A percentile compares a stretch with the other conserved stretches of the same genome.
Evolutionary conservation across 2,797 vertebrate genomes (phyloP).

Genomic region (Iguana delicatissima): DNA sequence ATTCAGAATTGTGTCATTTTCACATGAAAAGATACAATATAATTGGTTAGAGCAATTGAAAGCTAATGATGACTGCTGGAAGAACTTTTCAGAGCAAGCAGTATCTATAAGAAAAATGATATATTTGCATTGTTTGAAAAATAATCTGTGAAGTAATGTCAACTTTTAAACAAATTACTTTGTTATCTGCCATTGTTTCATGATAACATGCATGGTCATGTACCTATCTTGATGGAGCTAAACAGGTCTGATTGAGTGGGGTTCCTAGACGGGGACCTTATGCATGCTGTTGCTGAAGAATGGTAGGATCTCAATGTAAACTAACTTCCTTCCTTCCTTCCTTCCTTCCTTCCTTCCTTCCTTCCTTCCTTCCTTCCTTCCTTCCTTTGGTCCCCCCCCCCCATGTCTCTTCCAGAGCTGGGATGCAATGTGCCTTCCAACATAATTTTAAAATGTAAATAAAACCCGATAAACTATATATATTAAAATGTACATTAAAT

Average conservation of each 20-base stretch:
- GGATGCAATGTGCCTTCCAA: too few relatives aligned
- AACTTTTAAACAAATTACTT: neutral
- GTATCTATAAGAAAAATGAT: neutral
- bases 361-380: too few relatives aligned
- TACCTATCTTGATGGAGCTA: neutral
- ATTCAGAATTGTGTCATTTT: constrained; percentile 8
- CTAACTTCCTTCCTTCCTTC: neutral
- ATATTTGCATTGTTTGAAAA: neutral
- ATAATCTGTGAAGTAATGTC: neutral
- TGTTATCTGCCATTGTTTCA: neutral
- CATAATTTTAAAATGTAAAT: too few relatives aligned
- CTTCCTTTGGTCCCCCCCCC: too few relatives aligned
- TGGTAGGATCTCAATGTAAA: too few relatives aligned
- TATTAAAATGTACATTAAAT: too few relatives aligned
- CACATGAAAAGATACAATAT: neutral
- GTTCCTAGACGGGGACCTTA: neutral
- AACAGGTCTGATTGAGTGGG: neutral
- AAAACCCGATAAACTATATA: too few relatives aligned
- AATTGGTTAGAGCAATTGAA: neutral
- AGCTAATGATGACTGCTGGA: neutral
- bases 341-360: too few relatives aligned
- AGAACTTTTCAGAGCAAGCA: neutral
- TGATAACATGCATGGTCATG: neutral
- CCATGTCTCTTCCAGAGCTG: too few relatives aligned
- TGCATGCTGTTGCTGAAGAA: neutral